phyloP scores from a whole-genome alignment of 1,140 invertebrate genomes.

The Megalopta genalis region DNA sequence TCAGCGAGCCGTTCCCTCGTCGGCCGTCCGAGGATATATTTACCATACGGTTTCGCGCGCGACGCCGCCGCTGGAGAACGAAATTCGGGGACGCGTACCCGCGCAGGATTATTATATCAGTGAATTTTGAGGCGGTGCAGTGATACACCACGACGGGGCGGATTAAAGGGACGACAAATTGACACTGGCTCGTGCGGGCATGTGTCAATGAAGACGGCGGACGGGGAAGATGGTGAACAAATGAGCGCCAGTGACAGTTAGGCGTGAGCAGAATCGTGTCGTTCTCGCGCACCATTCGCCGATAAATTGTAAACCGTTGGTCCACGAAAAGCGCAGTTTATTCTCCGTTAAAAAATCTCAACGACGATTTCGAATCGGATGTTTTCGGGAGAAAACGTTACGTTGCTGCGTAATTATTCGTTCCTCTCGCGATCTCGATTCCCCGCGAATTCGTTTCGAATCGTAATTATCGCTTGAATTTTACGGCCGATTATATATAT shows the following conservation, averaged over 20 bases:
- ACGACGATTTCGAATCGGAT: too few species aligned
- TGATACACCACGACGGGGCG: too few species aligned
- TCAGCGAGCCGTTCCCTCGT: conserved; percentile 10
- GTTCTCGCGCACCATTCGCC: not conserved
- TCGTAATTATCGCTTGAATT: too few species aligned
- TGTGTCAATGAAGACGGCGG: conserved; percentile 31
- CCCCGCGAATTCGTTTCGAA: too few species aligned
- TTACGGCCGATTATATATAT: too few species aligned
- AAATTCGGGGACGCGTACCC: not conserved
- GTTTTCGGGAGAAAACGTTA: too few species aligned
- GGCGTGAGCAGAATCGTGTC: conserved; percentile 28
- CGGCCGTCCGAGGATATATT: conserved; percentile 8
- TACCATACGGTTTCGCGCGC: conserved; percentile 9
- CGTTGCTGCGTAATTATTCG: too few species aligned
- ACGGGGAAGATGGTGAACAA: conserved; percentile 49
- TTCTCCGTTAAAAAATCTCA: too few species aligned
- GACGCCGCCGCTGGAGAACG: not conserved
- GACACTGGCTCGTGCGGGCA: conserved; percentile 33
- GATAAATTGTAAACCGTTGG: too few species aligned
- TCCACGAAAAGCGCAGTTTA: too few species aligned
- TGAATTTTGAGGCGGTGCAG: conserved; percentile 36
- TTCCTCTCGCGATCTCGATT: too few species aligned
- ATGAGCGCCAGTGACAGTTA: conserved; percentile 40
- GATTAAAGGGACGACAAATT: conserved; percentile 19
- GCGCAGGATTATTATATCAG: conserved; percentile 12